phyloP scores from a whole-genome alignment of 35 echinoderm and acorn worm species.

The Nesometra sesokonis region DNA sequence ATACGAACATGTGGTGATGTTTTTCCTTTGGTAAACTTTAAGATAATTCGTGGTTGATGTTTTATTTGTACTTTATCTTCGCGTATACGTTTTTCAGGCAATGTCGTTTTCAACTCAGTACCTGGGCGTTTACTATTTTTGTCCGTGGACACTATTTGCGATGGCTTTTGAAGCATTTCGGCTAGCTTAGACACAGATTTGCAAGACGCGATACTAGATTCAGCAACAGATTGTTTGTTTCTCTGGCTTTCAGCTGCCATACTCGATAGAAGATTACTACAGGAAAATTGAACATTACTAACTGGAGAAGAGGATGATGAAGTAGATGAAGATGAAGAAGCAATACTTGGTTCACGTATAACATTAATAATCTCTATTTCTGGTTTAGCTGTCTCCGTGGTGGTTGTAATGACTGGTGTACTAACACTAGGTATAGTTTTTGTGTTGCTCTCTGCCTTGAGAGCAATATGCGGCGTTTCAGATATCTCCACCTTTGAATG shows the following conservation, averaged over 20 bases:
- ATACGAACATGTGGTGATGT: slow-evolving; percentile 3
- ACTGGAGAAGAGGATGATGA: neutral
- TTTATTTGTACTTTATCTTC: neutral
- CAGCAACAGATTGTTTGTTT: slow-evolving; percentile 21
- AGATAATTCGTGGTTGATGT: neutral
- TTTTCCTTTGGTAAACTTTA: neutral
- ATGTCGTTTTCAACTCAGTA: neutral
- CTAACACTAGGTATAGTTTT: neutral
- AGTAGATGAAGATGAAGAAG: neutral
- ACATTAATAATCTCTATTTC: neutral
- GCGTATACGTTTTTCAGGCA: neutral
- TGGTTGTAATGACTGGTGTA: neutral
- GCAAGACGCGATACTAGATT: neutral
- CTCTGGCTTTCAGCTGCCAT: slow-evolving; percentile 82
- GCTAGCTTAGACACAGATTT: slow-evolving; percentile 3
- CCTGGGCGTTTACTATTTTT: slow-evolving; percentile 13
- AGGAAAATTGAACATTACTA: slow-evolving; percentile 30
- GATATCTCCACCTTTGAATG: neutral
- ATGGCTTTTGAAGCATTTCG: slow-evolving; percentile 18
- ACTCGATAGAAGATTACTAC: slow-evolving; percentile 62
- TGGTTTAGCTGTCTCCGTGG: neutral
- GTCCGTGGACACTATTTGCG: slow-evolving; percentile 18
- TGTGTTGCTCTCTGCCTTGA: neutral
- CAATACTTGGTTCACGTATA: neutral
- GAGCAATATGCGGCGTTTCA: neutral